Evolutionary conservation across 2,888 invertebrate genomes (phyloP), one percentile per base, ranked within the genome.

Genomic region (Papilio gigon): DNA sequence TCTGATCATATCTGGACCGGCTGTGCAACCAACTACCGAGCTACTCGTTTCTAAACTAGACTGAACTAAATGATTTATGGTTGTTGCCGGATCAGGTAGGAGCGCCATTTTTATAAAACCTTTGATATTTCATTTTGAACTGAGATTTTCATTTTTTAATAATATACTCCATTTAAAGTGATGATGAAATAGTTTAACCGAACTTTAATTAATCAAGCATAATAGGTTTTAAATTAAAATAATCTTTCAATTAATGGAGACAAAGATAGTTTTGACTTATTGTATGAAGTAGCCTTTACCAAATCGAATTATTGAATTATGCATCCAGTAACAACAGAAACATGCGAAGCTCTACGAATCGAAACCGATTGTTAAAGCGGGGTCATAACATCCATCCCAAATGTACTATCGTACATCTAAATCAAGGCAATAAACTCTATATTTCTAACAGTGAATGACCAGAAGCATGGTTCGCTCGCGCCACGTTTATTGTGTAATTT

Each of bases 401-500:
- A 42, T 20, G 30, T 30, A n/a, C n/a, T 17, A n/a, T 33, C 27
- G 27, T 25, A 53, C 8, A n/a, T 53, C 27, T 53, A 53, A 47
- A 35, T 63, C 50, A 35, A 17, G 5, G 4, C 8, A 14, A 33
- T 30, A 56, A 33, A 5, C 27, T 30, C 50, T 67, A 59, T 42
- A 60, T 40, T 53, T 53, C 50, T 30, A 59, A 17, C 37, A 14
- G n/a, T 44, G 65, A 64, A 37, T 64, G 59, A 64, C 64, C 64
- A 40, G 64, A 64, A 58, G 50, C 59, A 59, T 64, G 42, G 37
- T 64, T 40, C 22, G 56, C 56, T 14, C n/a, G 58, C 58, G 56
- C 42, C 67, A 42, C 63, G 63, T 58, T 68, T 68, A 68, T 64
- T 59, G 64, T 68, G 68, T 60, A 47, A 53, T 69, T 65, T 60